Percentiles rank a stretch among this genome's conserved stretches.
These are phyloP conservation scores for Ditula angustiorana DNA, from an alignment of 2,888 invertebrate species.

Conservation along the genomic window DNA sequence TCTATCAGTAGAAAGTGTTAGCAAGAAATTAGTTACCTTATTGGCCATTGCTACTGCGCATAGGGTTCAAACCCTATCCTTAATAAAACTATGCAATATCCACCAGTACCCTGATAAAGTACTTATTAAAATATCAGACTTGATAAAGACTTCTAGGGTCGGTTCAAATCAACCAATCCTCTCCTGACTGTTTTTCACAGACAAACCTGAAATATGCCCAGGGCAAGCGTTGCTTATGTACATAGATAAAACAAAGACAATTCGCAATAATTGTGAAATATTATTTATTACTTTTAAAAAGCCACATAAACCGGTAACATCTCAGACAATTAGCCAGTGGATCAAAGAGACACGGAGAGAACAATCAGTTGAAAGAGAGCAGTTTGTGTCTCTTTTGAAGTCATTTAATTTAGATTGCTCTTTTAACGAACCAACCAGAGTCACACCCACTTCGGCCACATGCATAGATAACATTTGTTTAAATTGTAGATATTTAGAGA, in stretches of 20 bases:
- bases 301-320: background rate
- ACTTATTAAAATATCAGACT: background rate
- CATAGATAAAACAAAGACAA: background rate
- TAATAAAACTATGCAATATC: background rate
- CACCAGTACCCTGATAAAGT: background rate
- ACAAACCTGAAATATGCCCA: conserved; percentile 6
- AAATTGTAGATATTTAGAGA: too few species aligned
- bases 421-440: too few species aligned
- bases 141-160: background rate
- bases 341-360: too few species aligned
- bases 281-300: background rate
- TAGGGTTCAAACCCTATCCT: conserved; percentile 20
- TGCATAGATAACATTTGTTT: too few species aligned
- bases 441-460: too few species aligned
- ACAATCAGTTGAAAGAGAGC: too few species aligned
- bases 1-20: background rate
- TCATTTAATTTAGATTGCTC: too few species aligned
- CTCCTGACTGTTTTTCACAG: background rate
- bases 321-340: conserved; percentile 20
- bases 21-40: background rate
- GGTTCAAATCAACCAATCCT: background rate
- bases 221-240: background rate
- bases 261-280: background rate
- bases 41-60: conserved; percentile 30
- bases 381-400: too few species aligned